A percentile compares a stretch with the other conserved stretches of the same genome.
Evolutionary conservation across 2,888 invertebrate genomes (phyloP).

Genomic region (Trichopoda pennipes): DNA sequence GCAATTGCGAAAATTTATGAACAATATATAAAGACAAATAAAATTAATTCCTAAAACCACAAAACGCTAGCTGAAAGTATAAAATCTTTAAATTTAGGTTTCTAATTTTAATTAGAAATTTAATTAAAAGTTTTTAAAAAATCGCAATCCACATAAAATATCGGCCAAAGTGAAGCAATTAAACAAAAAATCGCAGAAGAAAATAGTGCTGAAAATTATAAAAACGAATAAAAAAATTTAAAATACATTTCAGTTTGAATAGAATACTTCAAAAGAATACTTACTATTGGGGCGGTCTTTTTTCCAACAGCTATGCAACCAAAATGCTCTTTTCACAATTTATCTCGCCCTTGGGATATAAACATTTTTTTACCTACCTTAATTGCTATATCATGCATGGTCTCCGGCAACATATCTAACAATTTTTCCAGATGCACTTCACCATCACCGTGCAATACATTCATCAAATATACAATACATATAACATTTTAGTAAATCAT

Average conservation of each 20-base stretch:
- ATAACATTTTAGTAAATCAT: conserved; percentile 75
- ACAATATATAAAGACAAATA: no score
- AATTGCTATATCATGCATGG: conserved; percentile 73
- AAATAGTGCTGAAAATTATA: conserved; percentile 63
- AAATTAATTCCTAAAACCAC: no score
- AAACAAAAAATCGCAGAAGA: not conserved
- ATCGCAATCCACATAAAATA: no score
- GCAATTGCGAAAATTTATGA: no score
- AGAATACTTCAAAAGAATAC: conserved; percentile 6
- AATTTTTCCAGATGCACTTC: conserved; percentile 75
- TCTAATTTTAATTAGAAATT: no score
- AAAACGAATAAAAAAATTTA: not conserved
- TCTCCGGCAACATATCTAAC: conserved; percentile 71
- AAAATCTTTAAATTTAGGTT: no score
- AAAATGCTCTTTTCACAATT: conserved; percentile 77
- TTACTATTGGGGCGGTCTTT: conserved; percentile 76
- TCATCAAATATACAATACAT: conserved; percentile 76
- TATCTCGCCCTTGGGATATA: conserved; percentile 73
- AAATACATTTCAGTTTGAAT: not conserved
- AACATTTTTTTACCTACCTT: conserved; percentile 74
- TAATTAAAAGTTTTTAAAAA: no score
- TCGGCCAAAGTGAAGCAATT: no score
- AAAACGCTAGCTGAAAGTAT: no score
- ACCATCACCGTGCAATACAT: conserved; percentile 73
- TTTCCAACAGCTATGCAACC: conserved; percentile 77